Evolutionary conservation across 1,140 invertebrate genomes (phyloP).

Genomic region (Hestina assimilis): DNA sequence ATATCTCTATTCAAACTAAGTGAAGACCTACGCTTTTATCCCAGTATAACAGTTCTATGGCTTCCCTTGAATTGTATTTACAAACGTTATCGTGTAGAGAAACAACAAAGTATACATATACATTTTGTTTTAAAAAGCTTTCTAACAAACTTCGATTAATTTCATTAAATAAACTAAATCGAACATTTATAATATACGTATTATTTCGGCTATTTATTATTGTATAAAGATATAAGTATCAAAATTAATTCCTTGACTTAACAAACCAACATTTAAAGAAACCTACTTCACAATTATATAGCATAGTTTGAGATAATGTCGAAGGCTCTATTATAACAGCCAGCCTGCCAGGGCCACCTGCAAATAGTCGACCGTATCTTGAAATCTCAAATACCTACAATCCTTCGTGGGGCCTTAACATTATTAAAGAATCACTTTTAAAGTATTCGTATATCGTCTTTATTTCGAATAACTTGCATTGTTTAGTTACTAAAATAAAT

Average conservation of each 20-base stretch:
- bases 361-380: conserved; percentile 19
- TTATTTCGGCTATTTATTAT: no score
- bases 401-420: conserved; percentile 26
- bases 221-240: no score
- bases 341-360: conserved; percentile 26
- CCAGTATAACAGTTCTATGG: conserved; percentile 15
- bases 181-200: no score
- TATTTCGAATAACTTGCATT: no score
- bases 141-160: not conserved
- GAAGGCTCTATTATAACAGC: conserved; percentile 21
- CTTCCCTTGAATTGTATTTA: conserved; percentile 1
- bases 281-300: not conserved
- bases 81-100: not conserved
- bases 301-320: conserved; percentile 12
- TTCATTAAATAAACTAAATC: no score
- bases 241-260: not conserved
- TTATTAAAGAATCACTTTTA: conserved; percentile 13
- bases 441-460: not conserved
- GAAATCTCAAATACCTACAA: conserved; percentile 32
- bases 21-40: conserved; percentile 9
- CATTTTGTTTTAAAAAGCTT: not conserved
- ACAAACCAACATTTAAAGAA: not conserved
- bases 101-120: no score
- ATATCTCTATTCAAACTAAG: not conserved
- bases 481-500: no score